A percentile compares a stretch with the other conserved stretches of the same genome.
Evolutionary conservation across 2,113 vertebrate species (phyloP).

Genomic region (Corythornis vintsioides): DNA sequence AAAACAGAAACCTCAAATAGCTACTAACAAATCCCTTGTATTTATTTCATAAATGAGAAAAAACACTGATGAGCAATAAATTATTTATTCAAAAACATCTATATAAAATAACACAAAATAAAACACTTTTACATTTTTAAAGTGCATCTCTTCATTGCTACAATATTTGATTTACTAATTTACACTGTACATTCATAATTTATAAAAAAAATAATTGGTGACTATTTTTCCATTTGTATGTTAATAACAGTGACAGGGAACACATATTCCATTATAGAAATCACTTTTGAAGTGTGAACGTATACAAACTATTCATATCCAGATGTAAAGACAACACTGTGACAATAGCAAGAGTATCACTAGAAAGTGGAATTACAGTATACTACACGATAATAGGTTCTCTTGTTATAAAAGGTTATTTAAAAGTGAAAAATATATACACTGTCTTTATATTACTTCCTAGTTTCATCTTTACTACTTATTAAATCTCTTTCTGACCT

Average conservation of each 20-base stretch:
- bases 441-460: conserved; percentile 9
- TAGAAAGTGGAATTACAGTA: conserved; percentile 45
- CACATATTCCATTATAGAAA: conserved; percentile 50
- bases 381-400: not conserved
- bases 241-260: conserved; percentile 4
- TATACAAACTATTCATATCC: conserved; percentile 45
- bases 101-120: conserved; percentile 71
- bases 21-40: not conserved
- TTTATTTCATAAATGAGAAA: conserved; percentile 37
- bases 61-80: not conserved
- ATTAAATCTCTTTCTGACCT: conserved; percentile 25
- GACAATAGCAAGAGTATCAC: conserved; percentile 56
- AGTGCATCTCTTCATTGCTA: conserved; percentile 61
- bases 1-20: not conserved
- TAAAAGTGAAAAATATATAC: conserved; percentile 68
- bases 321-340: conserved; percentile 49
- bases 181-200: conserved; percentile 68
- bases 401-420: conserved; percentile 58
- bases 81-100: conserved; percentile 69
- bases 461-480: not conserved
- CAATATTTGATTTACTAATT: conserved; percentile 61
- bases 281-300: conserved; percentile 18
- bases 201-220: conserved; percentile 55
- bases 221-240: conserved; percentile 14
- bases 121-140: conserved; percentile 63